Evolutionary conservation across 2,888 invertebrate genomes (phyloP), one percentile per base, ranked within the genome.

Genomic region (Cataglyphis rosenhaueri): DNA sequence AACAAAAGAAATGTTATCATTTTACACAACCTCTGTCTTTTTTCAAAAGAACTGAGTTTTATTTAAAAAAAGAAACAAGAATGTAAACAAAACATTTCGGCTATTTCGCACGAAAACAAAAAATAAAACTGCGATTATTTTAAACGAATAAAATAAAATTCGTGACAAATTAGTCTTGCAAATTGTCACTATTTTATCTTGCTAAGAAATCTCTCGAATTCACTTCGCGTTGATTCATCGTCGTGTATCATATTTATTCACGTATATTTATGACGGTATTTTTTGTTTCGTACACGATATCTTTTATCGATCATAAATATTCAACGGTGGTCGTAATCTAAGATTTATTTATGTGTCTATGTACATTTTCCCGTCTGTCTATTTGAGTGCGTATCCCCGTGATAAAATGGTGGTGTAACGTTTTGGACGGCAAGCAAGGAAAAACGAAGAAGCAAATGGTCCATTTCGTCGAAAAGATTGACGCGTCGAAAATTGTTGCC

Each of bases 401-500:
- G 44, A 1, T 35, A 61, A 79, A 78, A 48, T 32, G n/a, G 10
- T 9, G 66, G 10, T 48, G 48, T 66, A 52, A 68, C 21, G 38
- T 44, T 70, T 70, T 41, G 66, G 61, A 79, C 55, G 48, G 21
- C 29, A 57, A 8, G 25, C 0, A 29, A 61, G n/a, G 64, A 55
- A 44, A 76, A 25, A 38, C 21, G 35, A 15, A 57, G 44, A 55
- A 41, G 55, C 74, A 52, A 74, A 74, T 21, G 8, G 64, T 57
- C 68, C 38, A 64, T 82, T 73, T 62, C 66, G 82, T 66, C 55
- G 61, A 10, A 21, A 48, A 73, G 84, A 83, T 64, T 83, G 79
- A 79, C 83, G 25, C 57, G 81, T 65, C 29, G 79, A 71, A 83
- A 65, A 78, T 78, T 76, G 66, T 62, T 52, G 76, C 38, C 76